Percentiles rank a stretch among this genome's conserved stretches.
phyloP scores from a whole-genome alignment of 2,113 vertebrate species.

The Ochotona princeps region DNA sequence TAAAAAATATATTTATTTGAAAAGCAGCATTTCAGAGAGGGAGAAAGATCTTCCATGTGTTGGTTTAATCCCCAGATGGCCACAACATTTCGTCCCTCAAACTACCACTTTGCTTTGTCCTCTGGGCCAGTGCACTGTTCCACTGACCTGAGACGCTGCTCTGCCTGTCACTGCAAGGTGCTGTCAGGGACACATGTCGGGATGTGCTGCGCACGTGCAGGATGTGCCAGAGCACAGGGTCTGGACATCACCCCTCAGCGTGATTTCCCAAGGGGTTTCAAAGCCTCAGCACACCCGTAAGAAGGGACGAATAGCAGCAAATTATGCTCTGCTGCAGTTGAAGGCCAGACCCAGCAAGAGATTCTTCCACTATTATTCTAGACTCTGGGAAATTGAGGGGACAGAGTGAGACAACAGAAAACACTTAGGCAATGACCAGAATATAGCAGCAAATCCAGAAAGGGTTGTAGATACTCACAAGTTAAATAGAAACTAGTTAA shows the following conservation, averaged over 20 bases:
- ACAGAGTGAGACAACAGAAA: background rate
- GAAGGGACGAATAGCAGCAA: background rate
- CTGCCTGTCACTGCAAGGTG: background rate
- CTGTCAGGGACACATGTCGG: background rate
- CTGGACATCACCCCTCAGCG: background rate
- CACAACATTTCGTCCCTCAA: background rate
- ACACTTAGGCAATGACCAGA: background rate
- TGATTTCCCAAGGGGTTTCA: background rate
- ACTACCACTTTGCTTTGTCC: background rate
- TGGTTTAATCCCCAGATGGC: too few species aligned
- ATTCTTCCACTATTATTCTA: background rate
- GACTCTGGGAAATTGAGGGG: background rate
- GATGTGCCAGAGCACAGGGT: background rate
- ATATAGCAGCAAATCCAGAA: conserved; percentile 22
- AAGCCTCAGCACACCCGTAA: background rate
- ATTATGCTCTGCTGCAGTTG: background rate
- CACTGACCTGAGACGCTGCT: background rate
- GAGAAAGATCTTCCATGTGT: too few species aligned
- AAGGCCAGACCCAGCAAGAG: background rate
- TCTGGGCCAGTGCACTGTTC: background rate
- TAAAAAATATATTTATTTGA: too few species aligned
- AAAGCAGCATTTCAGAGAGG: too few species aligned
- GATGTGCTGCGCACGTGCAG: background rate
- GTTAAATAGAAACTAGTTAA: background rate
- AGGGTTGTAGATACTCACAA: background rate